Conservation (phyloP, 2,113 vertebrate genomes). For the Axis porcinus region DNA sequence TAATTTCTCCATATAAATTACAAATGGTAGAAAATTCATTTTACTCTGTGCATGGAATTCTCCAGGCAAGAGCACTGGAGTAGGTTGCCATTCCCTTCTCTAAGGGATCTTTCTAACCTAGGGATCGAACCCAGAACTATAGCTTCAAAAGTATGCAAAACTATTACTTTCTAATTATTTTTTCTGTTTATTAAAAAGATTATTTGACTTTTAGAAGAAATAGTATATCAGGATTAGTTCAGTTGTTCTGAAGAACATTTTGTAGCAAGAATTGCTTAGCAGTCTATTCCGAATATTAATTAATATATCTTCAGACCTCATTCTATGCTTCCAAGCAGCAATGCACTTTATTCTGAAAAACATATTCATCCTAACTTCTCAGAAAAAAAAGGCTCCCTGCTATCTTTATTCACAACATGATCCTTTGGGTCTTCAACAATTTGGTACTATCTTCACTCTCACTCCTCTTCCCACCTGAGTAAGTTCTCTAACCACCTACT, state of each 20-base stretch:
- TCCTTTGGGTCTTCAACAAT: not conserved
- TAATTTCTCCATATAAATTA: not conserved
- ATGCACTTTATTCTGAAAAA: not conserved
- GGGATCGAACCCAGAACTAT: rapidly evolving
- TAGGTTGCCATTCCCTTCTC: not conserved
- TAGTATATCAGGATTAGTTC: not conserved
- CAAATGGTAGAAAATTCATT: not conserved
- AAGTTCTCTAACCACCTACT: not conserved
- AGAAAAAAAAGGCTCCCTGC: not conserved
- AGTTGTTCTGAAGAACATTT: not conserved
- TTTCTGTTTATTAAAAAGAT: not conserved
- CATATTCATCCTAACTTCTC: not conserved
- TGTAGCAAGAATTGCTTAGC: not conserved
- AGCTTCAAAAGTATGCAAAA: not conserved
- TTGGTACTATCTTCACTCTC: not conserved
- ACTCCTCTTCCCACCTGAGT: not conserved
- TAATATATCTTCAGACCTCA: not conserved
- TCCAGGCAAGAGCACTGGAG: not conserved
- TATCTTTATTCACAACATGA: not conserved
- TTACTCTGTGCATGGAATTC: not conserved
- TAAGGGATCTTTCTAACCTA: not conserved
- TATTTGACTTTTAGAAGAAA: not conserved
- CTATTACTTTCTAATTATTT: not conserved
- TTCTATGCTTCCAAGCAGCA: not conserved
- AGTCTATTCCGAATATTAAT: not conserved